Conservation (phyloP, 1,140 invertebrate genomes). For the Rhyzopertha dominica region DNA sequence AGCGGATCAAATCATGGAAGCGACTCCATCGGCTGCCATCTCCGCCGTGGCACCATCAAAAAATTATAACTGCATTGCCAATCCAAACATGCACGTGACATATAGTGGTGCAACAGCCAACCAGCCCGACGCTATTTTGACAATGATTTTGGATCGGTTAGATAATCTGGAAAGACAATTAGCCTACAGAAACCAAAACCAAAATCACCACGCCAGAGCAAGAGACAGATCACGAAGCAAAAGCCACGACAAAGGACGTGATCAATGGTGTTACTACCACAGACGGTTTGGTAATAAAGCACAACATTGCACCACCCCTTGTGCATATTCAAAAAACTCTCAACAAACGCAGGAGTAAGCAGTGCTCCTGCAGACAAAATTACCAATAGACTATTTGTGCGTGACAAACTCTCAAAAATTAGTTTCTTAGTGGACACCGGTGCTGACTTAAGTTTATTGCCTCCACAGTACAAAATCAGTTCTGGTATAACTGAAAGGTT, state of each 20-base stretch:
- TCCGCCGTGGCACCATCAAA: no score
- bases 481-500: slow-evolving; percentile 14
- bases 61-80: no score
- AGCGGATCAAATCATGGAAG: neutral
- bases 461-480: neutral
- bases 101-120: neutral
- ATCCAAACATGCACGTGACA: no score
- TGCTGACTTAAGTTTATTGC: slow-evolving; percentile 11
- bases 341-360: neutral
- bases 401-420: slow-evolving; percentile 14
- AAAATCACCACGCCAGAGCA: neutral
- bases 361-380: neutral
- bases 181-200: neutral
- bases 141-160: neutral
- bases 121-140: neutral
- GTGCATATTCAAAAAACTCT: slow-evolving; percentile 16
- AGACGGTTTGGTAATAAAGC: slow-evolving; percentile 23
- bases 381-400: slow-evolving; percentile 14
- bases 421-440: slow-evolving; percentile 16
- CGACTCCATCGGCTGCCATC: neutral
- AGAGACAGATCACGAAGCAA: neutral
- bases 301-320: slow-evolving; percentile 21
- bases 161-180: neutral
- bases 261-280: slow-evolving; percentile 29
- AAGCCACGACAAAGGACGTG: slow-evolving; percentile 16